Evolutionary conservation across 2,113 vertebrate species (phyloP).

Genomic region (Menura novaehollandiae): DNA sequence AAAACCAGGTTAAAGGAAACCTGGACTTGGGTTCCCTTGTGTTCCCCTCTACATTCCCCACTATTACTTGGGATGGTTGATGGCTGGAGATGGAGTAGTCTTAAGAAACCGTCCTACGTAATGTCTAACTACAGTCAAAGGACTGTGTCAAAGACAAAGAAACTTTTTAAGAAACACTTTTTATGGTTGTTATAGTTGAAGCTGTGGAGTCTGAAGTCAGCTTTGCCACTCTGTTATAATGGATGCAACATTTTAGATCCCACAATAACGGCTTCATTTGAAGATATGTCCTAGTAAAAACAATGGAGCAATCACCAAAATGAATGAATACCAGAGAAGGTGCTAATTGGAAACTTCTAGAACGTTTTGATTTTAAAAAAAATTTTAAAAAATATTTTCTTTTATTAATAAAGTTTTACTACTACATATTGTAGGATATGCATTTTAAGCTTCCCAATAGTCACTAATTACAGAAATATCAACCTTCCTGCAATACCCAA

Average conservation of each 20-base stretch:
- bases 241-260: background rate
- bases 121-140: background rate
- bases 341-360: background rate
- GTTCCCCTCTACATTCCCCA: fast-evolving
- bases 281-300: background rate
- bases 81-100: fast-evolving
- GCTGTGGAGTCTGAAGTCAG: background rate
- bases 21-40: background rate
- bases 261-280: background rate
- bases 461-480: background rate
- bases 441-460: background rate
- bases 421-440: background rate
- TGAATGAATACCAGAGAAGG: background rate
- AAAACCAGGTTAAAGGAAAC: background rate
- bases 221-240: background rate
- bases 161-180: background rate
- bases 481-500: background rate
- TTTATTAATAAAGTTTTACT: background rate
- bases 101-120: background rate
- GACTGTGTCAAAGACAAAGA: background rate
- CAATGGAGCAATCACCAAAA: background rate
- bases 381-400: background rate
- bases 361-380: background rate
- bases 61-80: fast-evolving
- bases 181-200: background rate